Conservation (phyloP, 2,797 vertebrate genomes). For the Cheirogaleus major region DNA sequence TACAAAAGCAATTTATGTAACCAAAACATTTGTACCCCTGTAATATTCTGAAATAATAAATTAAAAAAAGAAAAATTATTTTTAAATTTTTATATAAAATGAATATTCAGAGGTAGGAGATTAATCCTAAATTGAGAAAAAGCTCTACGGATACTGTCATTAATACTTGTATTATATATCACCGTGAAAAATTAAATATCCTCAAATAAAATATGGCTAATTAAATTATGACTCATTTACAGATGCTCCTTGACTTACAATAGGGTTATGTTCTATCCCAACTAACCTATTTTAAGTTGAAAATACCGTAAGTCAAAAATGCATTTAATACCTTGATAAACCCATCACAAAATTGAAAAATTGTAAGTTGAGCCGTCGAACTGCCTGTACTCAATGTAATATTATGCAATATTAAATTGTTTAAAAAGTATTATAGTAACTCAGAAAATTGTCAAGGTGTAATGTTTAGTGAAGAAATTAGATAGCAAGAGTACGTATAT, state of each 20-base stretch:
- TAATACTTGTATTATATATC: not conserved
- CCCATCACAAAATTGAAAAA: not conserved
- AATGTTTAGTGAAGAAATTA: not conserved
- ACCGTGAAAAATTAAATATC: not conserved
- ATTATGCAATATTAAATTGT: not conserved
- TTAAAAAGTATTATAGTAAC: not conserved
- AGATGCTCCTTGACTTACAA: not conserved
- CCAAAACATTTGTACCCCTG: too few species aligned
- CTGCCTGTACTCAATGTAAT: not conserved
- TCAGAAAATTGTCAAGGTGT: not conserved
- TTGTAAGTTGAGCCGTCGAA: not conserved
- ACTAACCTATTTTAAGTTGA: not conserved
- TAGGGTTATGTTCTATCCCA: not conserved
- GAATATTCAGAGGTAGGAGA: not conserved
- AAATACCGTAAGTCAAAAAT: not conserved
- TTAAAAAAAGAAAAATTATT: not conserved
- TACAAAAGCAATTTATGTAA: too few species aligned
- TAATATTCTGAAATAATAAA: too few species aligned
- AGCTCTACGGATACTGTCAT: not conserved
- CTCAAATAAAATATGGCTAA: not conserved
- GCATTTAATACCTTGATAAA: not conserved
- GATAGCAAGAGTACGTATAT: not conserved
- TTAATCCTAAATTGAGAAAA: not conserved
- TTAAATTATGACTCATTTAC: slow-evolving; percentile 3
- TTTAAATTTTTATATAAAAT: not conserved